Percentiles rank a stretch among this genome's conserved stretches.
Evolutionary conservation across 2,113 vertebrate species (phyloP).

Genomic region (Holacanthus passer): DNA sequence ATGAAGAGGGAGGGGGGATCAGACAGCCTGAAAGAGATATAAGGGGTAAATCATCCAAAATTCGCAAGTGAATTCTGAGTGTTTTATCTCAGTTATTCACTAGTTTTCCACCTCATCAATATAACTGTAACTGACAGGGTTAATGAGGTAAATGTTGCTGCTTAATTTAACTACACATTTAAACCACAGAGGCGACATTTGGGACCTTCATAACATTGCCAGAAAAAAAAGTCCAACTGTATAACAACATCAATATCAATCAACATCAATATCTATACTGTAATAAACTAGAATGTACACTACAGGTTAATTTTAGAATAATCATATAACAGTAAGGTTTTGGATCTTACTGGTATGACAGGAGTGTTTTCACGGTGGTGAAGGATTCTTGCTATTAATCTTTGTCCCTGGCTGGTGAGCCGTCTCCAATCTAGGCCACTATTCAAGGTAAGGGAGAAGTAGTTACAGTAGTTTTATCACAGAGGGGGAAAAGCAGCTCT

Average conservation of each 20-base stretch:
- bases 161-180: neutral
- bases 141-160: constrained; percentile 5
- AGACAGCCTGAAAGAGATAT: constrained; percentile 41
- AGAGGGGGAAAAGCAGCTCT: constrained; percentile 65
- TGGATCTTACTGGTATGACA: constrained; percentile 19
- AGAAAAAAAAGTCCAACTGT: no score
- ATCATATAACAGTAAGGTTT: neutral
- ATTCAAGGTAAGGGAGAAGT: constrained; percentile 76
- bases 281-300: neutral
- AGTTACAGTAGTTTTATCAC: constrained; percentile 75
- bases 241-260: no score
- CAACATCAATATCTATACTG: neutral
- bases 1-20: constrained; percentile 30
- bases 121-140: neutral
- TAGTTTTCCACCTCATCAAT: neutral
- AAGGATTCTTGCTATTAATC: constrained; percentile 23
- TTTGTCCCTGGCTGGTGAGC: constrained; percentile 62
- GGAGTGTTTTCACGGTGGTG: constrained; percentile 8
- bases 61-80: constrained; percentile 8
- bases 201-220: neutral
- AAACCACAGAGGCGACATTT: neutral
- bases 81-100: constrained; percentile 11
- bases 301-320: neutral
- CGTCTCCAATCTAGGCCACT: constrained; percentile 78
- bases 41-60: constrained; percentile 22